Conservation (phyloP, 2,888 invertebrate genomes). For the Drosophila borealis region DNA sequence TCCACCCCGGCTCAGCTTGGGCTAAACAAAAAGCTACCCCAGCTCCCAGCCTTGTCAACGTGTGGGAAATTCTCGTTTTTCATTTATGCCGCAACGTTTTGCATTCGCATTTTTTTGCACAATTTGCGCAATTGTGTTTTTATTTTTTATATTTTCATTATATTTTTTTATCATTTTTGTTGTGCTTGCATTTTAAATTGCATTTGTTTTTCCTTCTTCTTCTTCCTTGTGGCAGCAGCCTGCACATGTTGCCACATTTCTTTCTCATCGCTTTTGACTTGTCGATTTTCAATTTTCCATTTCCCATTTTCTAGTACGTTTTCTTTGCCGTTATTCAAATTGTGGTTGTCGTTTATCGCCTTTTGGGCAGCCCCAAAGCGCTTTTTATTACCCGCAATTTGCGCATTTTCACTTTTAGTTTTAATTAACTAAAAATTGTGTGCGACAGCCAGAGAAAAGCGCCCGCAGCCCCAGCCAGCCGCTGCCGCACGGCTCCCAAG, state of each 20-base stretch:
- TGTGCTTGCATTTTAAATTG: slow-evolving; percentile 68
- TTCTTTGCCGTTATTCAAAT: slow-evolving; percentile 33
- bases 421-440: slow-evolving; percentile 73
- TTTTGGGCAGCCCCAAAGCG: slow-evolving; percentile 51
- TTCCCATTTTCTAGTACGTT: slow-evolving; percentile 15
- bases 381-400: slow-evolving; percentile 75
- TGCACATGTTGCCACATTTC: slow-evolving; percentile 30
- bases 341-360: slow-evolving; percentile 48
- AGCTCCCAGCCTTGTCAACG: slow-evolving; percentile 1
- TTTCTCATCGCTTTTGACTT: slow-evolving; percentile 19
- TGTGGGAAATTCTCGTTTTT: slow-evolving; percentile 39
- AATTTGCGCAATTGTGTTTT: slow-evolving; percentile 27
- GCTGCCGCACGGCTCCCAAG: slow-evolving; percentile 8
- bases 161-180: slow-evolving; percentile 26
- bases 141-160: slow-evolving; percentile 5
- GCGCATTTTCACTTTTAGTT: slow-evolving; percentile 78
- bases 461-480: not conserved
- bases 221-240: slow-evolving; percentile 22
- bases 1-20: not conserved
- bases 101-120: slow-evolving; percentile 48
- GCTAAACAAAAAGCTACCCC: slow-evolving; percentile 20
- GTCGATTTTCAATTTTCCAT: slow-evolving; percentile 33
- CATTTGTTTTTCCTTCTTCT: slow-evolving; percentile 47
- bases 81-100: slow-evolving; percentile 32
- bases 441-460: slow-evolving; percentile 34